phyloP scores from a whole-genome alignment of 1,140 invertebrate species.

The Copidosoma floridanum region DNA sequence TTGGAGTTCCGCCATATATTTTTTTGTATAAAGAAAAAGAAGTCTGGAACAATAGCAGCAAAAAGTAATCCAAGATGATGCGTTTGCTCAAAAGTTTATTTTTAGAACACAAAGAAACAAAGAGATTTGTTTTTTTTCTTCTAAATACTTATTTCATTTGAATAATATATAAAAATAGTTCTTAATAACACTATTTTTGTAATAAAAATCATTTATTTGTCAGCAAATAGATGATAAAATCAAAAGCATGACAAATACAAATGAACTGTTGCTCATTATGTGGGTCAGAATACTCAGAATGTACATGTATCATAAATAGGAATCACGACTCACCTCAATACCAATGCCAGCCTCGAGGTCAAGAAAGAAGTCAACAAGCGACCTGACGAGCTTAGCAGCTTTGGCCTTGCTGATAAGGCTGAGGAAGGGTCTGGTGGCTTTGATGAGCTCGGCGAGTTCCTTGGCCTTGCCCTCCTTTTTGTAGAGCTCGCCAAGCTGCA shows the following conservation, averaged over 20 bases:
- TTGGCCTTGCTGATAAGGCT: constrained; percentile 96
- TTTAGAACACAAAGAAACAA: background rate
- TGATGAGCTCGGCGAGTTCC: constrained; percentile 90
- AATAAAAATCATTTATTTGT: no score
- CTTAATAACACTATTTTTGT: no score
- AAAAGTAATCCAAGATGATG: background rate
- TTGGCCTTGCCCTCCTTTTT: constrained; percentile 91
- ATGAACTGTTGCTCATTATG: background rate
- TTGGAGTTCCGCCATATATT: no score
- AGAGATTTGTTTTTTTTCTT: background rate
- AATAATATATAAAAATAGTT: no score
- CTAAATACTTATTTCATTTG: no score
- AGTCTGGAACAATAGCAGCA: no score
- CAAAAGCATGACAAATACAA: background rate
- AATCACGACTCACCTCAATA: constrained; percentile 65
- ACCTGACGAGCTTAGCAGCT: constrained; percentile 95
- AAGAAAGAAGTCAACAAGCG: constrained; percentile 95
- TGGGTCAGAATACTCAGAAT: background rate
- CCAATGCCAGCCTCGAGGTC: constrained; percentile 94
- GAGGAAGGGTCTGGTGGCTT: constrained; percentile 90
- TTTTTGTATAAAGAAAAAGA: no score
- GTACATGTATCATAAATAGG: background rate
- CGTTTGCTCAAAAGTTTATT: background rate
- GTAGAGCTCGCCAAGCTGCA: constrained; percentile 85
- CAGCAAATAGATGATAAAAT: no score